Conservation (phyloP, 2,888 invertebrate species). For the Scotopteryx bipunctaria region DNA sequence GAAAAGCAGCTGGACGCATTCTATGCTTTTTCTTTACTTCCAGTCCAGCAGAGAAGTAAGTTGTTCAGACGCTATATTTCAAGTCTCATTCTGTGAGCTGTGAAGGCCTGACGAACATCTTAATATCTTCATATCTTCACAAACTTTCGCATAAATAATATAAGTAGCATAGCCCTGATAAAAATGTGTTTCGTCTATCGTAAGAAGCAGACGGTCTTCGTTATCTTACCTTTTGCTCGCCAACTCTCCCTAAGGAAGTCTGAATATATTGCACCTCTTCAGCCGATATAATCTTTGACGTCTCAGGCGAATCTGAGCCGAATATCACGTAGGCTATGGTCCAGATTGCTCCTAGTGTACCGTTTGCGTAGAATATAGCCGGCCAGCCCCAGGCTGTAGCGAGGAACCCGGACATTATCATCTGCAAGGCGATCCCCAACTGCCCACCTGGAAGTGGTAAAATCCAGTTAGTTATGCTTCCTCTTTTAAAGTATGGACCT, state of each 20-base stretch:
- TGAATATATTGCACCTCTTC: conserved; percentile 88
- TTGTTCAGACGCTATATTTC: too few species aligned
- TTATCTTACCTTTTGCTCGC: conserved; percentile 60
- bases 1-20: too few species aligned
- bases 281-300: conserved; percentile 82
- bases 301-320: conserved; percentile 87
- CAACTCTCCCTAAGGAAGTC: conserved; percentile 68
- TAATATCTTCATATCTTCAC: too few species aligned
- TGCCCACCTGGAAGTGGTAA: conserved; percentile 83
- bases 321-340: conserved; percentile 82
- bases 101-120: too few species aligned
- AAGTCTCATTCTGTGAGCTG: too few species aligned
- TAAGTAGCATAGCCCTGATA: too few species aligned
- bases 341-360: conserved; percentile 85
- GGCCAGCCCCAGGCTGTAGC: conserved; percentile 89
- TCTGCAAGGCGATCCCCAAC: conserved; percentile 89
- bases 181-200: too few species aligned
- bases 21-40: too few species aligned
- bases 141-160: too few species aligned
- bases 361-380: conserved; percentile 89
- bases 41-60: too few species aligned
- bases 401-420: conserved; percentile 88
- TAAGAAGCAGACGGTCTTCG: background rate
- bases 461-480: background rate
- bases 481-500: background rate